Percentiles rank a stretch among this genome's conserved stretches.
phyloP scores from a whole-genome alignment of 1,140 invertebrate genomes.

The Pentalonia nigronervosa region DNA sequence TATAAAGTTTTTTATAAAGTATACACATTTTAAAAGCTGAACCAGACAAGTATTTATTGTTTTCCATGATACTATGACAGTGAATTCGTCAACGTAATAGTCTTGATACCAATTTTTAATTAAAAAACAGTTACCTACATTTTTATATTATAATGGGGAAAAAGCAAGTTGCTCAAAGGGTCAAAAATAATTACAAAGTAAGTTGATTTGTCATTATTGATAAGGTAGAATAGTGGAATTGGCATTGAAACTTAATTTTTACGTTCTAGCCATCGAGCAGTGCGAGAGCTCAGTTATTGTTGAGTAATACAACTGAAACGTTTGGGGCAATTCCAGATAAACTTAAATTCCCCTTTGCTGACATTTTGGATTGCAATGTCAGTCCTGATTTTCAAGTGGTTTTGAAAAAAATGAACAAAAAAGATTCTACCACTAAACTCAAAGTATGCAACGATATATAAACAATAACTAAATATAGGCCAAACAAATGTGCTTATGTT shows the following conservation, averaged over 20 bases:
- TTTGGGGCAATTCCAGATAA: neutral
- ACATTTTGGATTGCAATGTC: slow-evolving; percentile 66
- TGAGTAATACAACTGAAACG: neutral
- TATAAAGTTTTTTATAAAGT: neutral
- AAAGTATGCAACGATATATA: slow-evolving; percentile 66
- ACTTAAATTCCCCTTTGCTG: slow-evolving; percentile 67
- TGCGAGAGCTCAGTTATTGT: slow-evolving; percentile 41
- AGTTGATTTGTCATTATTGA: neutral
- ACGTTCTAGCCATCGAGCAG: slow-evolving; percentile 34
- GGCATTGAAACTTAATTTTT: neutral
- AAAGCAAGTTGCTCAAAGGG: slow-evolving; percentile 50
- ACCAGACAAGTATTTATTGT: neutral
- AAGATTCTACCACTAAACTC: slow-evolving; percentile 83
- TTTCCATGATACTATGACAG: neutral
- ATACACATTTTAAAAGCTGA: neutral
- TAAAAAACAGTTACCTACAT: neutral
- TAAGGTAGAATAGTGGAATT: neutral
- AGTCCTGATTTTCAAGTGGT: slow-evolving; percentile 72
- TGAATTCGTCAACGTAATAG: neutral
- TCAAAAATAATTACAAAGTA: slow-evolving; percentile 52
- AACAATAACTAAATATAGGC: neutral
- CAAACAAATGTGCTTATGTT: neutral
- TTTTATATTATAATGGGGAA: slow-evolving; percentile 45
- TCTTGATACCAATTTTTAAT: neutral
- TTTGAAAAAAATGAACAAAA: slow-evolving; percentile 82